Evolutionary conservation across 2,113 vertebrate genomes (phyloP).

Genomic region (Columba livia): DNA sequence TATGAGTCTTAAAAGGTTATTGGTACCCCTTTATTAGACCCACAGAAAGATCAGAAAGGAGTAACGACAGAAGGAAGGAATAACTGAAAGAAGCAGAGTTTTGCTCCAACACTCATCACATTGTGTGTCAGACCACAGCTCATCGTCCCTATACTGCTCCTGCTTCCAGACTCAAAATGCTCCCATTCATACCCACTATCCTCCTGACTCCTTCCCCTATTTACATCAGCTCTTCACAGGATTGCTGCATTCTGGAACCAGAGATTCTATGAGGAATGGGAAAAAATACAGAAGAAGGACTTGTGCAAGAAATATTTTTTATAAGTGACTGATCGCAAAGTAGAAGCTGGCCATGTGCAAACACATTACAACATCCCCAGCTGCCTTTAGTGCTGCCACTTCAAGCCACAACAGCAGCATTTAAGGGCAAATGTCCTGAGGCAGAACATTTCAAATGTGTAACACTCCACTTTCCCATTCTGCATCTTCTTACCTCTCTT

Average conservation of each 20-base stretch:
- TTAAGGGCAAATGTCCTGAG: neutral
- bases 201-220: neutral
- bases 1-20: neutral
- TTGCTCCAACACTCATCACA: neutral
- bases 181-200: neutral
- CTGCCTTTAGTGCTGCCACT: neutral
- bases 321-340: fast-evolving
- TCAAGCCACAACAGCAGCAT: neutral
- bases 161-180: neutral
- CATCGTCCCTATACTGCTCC: neutral
- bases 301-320: neutral
- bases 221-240: neutral
- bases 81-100: neutral
- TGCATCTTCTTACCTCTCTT: neutral
- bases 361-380: neutral
- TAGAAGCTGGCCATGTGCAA: neutral
- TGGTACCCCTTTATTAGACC: neutral
- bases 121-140: neutral
- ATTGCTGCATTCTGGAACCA: neutral
- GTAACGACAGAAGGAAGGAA: neutral
- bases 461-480: neutral
- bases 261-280: neutral
- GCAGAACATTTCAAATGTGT: neutral
- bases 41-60: neutral
- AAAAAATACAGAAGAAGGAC: neutral